Base-by-base conservation (phyloP, 92 coral and sea anemone species). In the Phenganax marumi region DNA sequence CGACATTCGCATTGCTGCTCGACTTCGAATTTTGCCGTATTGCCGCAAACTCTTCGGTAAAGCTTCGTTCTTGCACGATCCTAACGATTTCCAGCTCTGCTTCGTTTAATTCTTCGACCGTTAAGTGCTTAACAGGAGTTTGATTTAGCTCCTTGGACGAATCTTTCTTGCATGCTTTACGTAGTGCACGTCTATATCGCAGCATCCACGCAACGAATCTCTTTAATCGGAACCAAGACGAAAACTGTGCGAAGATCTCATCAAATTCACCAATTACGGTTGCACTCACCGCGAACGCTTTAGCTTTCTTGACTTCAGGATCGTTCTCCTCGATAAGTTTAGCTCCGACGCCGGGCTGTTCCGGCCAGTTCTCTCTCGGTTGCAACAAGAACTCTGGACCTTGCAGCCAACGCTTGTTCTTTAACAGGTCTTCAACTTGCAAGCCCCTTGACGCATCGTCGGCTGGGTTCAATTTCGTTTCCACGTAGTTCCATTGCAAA, bases 141-240 rank as follows among this genome's bases (percentile, higher is more conserved):
- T 50, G 75, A n/a, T 14, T 39, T 65, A 55, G n/a, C 25, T 11
- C 62, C 49, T 33, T 17, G 50, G 85, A 52, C 17, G 70, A 62
- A 24, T 53, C 76, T 68, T 71, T 81, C 85, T 80, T 43, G 77
- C 49, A 52, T 0, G 26, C 51, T 52, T 50, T 64, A 17, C 2
- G 19, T 43, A 80, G 73, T 64, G 53, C 71, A 7, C 64, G 14
- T 17, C 71, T 80, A 63, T 80, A 80, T 6, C 49, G 84, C 26
- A 80, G 43, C 84, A 66, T 80, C 84, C 84, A 81, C 26, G 85
- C 78, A 8, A 81, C 87, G 18, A 68, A 65, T 47, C 47, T 84
- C 50, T 84, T 84, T 56, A 84, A 68, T 7, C 83, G 57, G 54
- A 18, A 61, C 87, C 87, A 81, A 13, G 85, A 76, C 39, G 83